Base-by-base conservation (phyloP, 2,888 invertebrate species). In the Oeneis ivallda region DNA sequence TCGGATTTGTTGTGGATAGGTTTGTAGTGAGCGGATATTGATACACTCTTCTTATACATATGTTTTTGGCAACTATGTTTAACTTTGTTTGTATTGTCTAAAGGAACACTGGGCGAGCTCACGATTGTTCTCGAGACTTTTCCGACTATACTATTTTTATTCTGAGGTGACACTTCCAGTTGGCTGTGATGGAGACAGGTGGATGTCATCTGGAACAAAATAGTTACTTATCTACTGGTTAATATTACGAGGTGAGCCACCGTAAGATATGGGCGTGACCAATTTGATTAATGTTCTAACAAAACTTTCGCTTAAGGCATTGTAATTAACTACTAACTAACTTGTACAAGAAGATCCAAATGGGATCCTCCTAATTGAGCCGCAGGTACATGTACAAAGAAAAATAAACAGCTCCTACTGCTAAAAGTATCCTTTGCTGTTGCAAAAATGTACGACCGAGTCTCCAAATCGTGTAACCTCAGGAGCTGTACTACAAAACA, bases 111-210 rank as follows among this genome's bases (percentile, higher is more conserved):
- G 45, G 41, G 65, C 72, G 71, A 52, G 71, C 32, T 75, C 69
- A 63, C 56, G 70, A 73, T 49, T 65, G 68, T 66, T 61, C 66
- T 72, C 13, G 72, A 45, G 17, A 70, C 62, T 15, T 57, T 59
- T 53, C 39, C 62, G 4, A 69, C 49, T 59, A 71, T 69, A 52
- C 78, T 75, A 67, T 74, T 69, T 69, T 78, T 78, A 72, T 80
- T 79, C 2, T 80, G 77, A 17, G 82, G 68, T 6, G 84, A 75
- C n/a, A 91, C 81, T 70, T 91, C 91, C 8, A 92, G 75, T 43
- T 91, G 85, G 70, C 89, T 90, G 80, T 92, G 90, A 68, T 92
- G 89, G 6, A 92, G 82, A 67, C 92, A 91, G 0, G 92, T 92
- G 8, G 89, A 88, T 52, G 85, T 86, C 58, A 79, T 74, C 91